Conservation (phyloP, 2,888 invertebrate genomes). For the Elmis aenea region DNA sequence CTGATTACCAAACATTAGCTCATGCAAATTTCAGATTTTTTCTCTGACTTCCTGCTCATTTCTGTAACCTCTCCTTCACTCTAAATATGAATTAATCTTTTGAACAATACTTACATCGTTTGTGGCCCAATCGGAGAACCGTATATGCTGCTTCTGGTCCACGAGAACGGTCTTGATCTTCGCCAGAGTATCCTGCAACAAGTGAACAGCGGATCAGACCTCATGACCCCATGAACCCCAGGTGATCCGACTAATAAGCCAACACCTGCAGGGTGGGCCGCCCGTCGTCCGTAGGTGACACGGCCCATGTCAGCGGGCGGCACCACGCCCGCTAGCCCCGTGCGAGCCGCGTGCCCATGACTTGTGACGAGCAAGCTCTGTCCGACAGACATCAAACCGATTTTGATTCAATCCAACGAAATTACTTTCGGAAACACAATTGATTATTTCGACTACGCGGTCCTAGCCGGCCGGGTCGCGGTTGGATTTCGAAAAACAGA, state of each 20-base stretch:
- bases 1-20: too few species aligned
- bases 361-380: slow-evolving; percentile 8
- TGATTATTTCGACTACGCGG: too few species aligned
- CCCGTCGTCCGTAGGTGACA: slow-evolving; percentile 22
- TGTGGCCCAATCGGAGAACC: slow-evolving; percentile 89
- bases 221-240: slow-evolving; percentile 7
- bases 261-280: slow-evolving; percentile 32
- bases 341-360: slow-evolving; percentile 25
- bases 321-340: slow-evolving; percentile 30
- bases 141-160: slow-evolving; percentile 88
- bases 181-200: slow-evolving; percentile 72
- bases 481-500: too few species aligned
- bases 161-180: slow-evolving; percentile 80
- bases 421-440: too few species aligned
- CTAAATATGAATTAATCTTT: too few species aligned
- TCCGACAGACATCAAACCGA: too few species aligned
- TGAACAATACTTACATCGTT: slow-evolving; percentile 86
- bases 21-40: too few species aligned
- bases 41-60: too few species aligned
- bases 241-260: slow-evolving; percentile 31
- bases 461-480: too few species aligned
- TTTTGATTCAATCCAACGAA: too few species aligned
- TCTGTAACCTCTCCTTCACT: too few species aligned
- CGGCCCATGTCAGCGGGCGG: slow-evolving; percentile 31
- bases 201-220: slow-evolving; percentile 2